phyloP scores from a whole-genome alignment of 1,140 invertebrate genomes.

The Anastatus disparis region DNA sequence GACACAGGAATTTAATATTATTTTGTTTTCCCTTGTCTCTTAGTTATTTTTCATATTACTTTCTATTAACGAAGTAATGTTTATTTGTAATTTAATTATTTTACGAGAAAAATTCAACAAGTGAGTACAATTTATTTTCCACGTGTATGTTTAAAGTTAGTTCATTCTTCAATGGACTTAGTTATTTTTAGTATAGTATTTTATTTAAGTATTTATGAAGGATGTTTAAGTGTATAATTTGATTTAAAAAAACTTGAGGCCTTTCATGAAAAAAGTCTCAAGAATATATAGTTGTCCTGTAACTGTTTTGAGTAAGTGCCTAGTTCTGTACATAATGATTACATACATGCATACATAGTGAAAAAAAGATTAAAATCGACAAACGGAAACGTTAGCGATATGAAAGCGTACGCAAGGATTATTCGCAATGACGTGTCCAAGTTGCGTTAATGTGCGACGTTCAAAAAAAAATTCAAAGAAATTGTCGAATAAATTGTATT shows the following conservation, averaged over 20 bases:
- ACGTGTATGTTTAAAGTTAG: conserved; percentile 7
- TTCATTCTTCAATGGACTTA: conserved; percentile 12
- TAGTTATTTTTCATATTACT: conserved; percentile 20
- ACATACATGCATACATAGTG: conserved; percentile 35
- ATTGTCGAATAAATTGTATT: conserved; percentile 33
- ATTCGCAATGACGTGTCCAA: conserved; percentile 13
- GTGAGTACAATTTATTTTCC: conserved; percentile 20
- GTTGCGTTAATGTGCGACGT: conserved; percentile 8
- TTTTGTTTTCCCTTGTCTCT: conserved; percentile 1
- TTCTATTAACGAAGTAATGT: conserved; percentile 1
- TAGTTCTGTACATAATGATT: conserved; percentile 35
- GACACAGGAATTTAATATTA: conserved; percentile 9
- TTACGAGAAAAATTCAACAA: conserved; percentile 8
- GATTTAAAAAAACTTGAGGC: neutral
- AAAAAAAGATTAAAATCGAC: conserved; percentile 27
- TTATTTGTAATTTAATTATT: conserved; percentile 3
- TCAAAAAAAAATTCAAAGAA: conserved; percentile 25
- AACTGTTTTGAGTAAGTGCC: conserved; percentile 31
- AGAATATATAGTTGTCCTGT: neutral
- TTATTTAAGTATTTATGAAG: conserved; percentile 23
- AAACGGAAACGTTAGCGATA: conserved; percentile 15
- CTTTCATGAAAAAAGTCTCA: neutral
- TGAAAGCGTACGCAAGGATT: conserved; percentile 24
- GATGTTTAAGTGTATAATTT: neutral
- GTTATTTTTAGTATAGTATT: conserved; percentile 7